phyloP scores from a whole-genome alignment of 2,113 vertebrate species.

The Saguinus midas region DNA sequence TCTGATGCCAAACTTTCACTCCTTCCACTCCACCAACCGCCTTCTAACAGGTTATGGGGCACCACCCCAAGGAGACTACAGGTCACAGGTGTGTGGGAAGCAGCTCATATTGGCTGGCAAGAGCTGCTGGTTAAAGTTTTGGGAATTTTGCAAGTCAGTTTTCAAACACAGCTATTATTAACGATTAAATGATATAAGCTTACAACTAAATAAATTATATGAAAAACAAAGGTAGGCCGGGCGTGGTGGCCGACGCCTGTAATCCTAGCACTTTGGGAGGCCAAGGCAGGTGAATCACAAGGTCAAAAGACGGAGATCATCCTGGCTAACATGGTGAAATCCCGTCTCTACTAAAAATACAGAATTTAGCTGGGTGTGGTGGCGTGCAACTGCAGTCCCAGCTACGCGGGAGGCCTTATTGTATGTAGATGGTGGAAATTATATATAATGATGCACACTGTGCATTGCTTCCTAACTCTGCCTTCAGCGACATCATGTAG shows the following conservation, averaged over 20 bases:
- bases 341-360: too few relatives aligned
- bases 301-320: too few relatives aligned
- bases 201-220: background rate
- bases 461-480: rapidly evolving
- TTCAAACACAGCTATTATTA: background rate
- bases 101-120: rapidly evolving
- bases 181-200: background rate
- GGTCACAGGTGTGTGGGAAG: rapidly evolving
- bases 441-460: rapidly evolving
- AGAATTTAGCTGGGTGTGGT: too few relatives aligned
- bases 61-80: background rate
- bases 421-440: rapidly evolving
- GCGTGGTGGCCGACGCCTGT: too few relatives aligned
- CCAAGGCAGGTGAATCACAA: too few relatives aligned
- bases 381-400: too few relatives aligned
- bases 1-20: background rate
- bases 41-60: background rate
- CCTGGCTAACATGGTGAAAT: too few relatives aligned
- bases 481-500: rapidly evolving
- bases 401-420: background rate
- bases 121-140: background rate
- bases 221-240: background rate
- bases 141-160: background rate
- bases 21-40: rapidly evolving
- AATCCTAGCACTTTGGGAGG: too few relatives aligned